Evolutionary conservation across 2,797 vertebrate species (phyloP), one percentile per base, ranked within the genome.

Genomic region (Coccyzus lansbergi): DNA sequence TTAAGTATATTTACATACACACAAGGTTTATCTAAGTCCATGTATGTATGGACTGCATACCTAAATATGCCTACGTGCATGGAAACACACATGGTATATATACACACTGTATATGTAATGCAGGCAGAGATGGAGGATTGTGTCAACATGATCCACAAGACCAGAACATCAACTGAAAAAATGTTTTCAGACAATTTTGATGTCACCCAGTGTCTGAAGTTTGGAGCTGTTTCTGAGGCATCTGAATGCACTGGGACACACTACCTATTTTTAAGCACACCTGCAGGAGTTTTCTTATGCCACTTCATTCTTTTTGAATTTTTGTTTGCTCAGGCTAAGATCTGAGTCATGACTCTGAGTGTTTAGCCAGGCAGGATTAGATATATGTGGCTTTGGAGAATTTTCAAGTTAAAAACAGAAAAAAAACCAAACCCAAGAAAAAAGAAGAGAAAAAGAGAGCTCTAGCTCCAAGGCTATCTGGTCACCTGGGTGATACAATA

Each of bases 31-130:
- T 7, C 4, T 14, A 9, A 6, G 1, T 3, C 31, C 29, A 16
- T 21, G 9, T 24, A 5, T 20, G 2, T 22, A 8, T 0, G 1
- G 9, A 15, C 21, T 34, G 24, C 5, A 12, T 52, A 16, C 12
- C 18, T 11, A 11, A 2, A 1, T 21, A 5, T 20, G 17, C 7
- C 7, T 7, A 1, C 2, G 15, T 29, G 9, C 10, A 3, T 14
- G 15, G 7, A 18, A 8, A 31, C 20, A 28, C 10, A 28, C 4
- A 18, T 16, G 38, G 38, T 38, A 12, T 38, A 38, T 38, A 12
- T 38, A 38, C 38, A 38, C 18, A 11, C 15, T 29, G 17, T 16
- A 0, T 21, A 9, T 7, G 24, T 12, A 9, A 16, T 59, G 46
- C 29, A 85, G 40, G 21, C 24, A 34, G 40, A 79, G 31, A 14